A percentile compares a stretch with the other conserved stretches of the same genome.
Evolutionary conservation across 1,140 invertebrate species (phyloP).

Genomic region (Eulimnadia texana): DNA sequence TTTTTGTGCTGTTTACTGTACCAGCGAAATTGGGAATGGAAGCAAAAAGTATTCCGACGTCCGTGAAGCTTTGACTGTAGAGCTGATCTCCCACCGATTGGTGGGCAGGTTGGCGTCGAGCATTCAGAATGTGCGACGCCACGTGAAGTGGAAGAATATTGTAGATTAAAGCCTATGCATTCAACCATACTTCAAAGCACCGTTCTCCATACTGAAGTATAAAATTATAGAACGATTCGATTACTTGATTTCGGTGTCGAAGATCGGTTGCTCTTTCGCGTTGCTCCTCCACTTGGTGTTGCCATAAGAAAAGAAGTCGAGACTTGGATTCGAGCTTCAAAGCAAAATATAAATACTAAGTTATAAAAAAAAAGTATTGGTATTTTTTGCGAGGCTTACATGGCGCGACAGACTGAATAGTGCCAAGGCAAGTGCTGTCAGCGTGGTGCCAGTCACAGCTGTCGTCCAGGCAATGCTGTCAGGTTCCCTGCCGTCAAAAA

Average conservation of each 20-base stretch:
- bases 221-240: too few species aligned
- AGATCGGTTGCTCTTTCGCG: conserved; percentile 71
- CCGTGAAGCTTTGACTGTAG: conserved; percentile 82
- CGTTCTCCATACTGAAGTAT: too few species aligned
- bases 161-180: conserved; percentile 23
- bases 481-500: neutral
- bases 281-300: conserved; percentile 56
- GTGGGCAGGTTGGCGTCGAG: conserved; percentile 24
- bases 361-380: neutral
- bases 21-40: conserved; percentile 89
- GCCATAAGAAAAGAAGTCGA: conserved; percentile 58
- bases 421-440: neutral
- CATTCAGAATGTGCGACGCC: conserved; percentile 64
- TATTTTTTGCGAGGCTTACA: neutral
- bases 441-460: neutral
- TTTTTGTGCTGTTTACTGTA: conserved; percentile 23
- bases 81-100: conserved; percentile 71
- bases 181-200: neutral
- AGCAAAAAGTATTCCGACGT: conserved; percentile 82
- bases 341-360: neutral
- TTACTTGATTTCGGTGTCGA: conserved; percentile 68
- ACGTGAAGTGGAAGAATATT: conserved; percentile 63
- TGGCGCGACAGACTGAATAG: neutral
- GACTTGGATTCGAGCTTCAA: conserved; percentile 58
- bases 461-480: neutral